Base-by-base conservation (phyloP, 1,140 invertebrate genomes). In the Galleria mellonella region DNA sequence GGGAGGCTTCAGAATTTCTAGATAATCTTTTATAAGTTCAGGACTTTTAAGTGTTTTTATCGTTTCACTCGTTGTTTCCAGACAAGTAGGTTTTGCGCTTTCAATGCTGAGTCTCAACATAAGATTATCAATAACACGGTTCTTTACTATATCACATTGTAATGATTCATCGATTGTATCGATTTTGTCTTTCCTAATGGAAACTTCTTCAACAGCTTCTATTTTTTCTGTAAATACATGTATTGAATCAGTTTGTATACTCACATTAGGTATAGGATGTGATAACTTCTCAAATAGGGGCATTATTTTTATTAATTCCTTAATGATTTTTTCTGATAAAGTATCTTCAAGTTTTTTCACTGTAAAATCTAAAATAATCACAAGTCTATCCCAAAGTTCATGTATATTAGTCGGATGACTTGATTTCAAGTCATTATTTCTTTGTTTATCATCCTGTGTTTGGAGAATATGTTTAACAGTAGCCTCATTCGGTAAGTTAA, bases 371-470 rank as follows among this genome's bases (percentile, higher is more conserved):
- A 82, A 40, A 13, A 56, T 48, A 46, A 62, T 27, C 4, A 53
- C 54, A 15, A 82, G 27, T 33, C 59, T 69, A 11, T 75, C 72
- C 63, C 64, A 75, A 6, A 78, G 47, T 37, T 82, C 77, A 9
- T 44, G 32, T 7, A 53, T 47, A 42, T 43, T 61, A 9, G 51
- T 38, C 1, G 57, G 56, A 44, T 52, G 45, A 30, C 51, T 51
- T 49, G 12, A 43, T 44, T 17, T 74, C 65, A 14, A 62, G 50
- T 43, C 60, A 60, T 0, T 46, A 27, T 43, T 52, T 57, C 35
- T 53, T 65, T 43, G 6, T 23, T 3, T 23, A 23, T 56, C 28
- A 62, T 51, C 35, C 39, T 45, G 41, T 61, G 45, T 13, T 41
- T 53, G 17, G 1, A 70, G 40, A 11, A 62, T 55, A 38, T 47